Evolutionary conservation across 2,113 vertebrate genomes (phyloP).

Genomic region (Phoenicopterus ruber): DNA sequence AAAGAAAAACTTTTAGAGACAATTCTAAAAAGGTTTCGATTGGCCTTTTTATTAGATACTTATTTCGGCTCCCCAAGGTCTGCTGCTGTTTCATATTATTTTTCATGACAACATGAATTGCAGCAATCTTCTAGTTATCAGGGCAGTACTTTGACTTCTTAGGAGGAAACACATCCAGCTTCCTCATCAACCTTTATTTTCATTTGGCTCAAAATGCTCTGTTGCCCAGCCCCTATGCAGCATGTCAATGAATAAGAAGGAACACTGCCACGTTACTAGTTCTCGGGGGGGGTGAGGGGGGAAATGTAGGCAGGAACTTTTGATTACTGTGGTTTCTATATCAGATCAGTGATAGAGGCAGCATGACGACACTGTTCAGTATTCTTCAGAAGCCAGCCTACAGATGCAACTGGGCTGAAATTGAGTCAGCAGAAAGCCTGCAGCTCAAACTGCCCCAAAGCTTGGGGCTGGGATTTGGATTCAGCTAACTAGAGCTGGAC

Average conservation of each 20-base stretch:
- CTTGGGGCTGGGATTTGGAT: not conserved
- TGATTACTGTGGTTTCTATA: not conserved
- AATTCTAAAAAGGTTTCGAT: not conserved
- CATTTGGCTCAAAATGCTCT: not conserved
- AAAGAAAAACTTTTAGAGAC: not conserved
- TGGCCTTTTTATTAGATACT: not conserved
- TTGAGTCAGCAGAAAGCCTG: not conserved
- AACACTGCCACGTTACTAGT: not conserved
- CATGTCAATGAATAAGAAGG: not conserved
- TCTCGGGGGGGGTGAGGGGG: not conserved
- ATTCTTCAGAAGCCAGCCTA: not conserved
- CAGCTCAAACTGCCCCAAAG: not conserved
- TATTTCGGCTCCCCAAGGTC: not conserved
- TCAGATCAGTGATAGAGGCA: not conserved
- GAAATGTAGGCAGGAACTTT: not conserved
- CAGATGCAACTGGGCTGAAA: not conserved
- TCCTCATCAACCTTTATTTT: not conserved
- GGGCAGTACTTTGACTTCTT: not conserved
- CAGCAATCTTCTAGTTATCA: not conserved
- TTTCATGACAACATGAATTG: not conserved
- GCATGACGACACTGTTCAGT: not conserved
- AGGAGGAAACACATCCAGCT: not conserved
- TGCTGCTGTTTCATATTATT: not conserved
- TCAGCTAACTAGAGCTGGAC: not conserved
- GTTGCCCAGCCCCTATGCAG: not conserved